phyloP scores from a whole-genome alignment of 2,888 invertebrate species.

The Polydrusus pterygomalis region DNA sequence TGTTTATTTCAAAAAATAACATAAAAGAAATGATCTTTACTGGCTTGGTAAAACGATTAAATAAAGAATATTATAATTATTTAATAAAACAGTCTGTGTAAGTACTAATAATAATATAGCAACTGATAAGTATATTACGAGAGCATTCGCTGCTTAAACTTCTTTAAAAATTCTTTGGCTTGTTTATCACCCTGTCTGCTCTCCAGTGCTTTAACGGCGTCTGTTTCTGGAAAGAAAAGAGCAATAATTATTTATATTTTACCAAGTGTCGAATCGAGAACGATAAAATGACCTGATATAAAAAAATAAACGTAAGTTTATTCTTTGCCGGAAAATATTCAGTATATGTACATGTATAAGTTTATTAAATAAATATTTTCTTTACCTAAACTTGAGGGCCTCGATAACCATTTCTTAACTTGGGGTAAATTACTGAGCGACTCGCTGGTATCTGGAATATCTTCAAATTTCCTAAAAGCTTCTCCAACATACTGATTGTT shows the following conservation, averaged over 20 bases:
- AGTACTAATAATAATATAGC: slow-evolving; percentile 20
- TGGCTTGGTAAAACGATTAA: slow-evolving; percentile 26
- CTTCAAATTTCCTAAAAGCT: slow-evolving; percentile 88
- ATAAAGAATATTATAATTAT: slow-evolving; percentile 19
- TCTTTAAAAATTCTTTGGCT: slow-evolving; percentile 92
- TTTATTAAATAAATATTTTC: no score
- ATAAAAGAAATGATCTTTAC: slow-evolving; percentile 5
- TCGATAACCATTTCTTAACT: slow-evolving; percentile 81
- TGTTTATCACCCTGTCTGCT: slow-evolving; percentile 90
- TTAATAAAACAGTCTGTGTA: slow-evolving; percentile 50
- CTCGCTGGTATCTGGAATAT: slow-evolving; percentile 79
- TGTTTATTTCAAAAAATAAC: slow-evolving; percentile 21
- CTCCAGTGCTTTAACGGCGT: slow-evolving; percentile 85
- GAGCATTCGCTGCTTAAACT: slow-evolving; percentile 79
- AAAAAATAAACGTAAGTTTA: no score
- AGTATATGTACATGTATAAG: no score
- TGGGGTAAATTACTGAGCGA: slow-evolving; percentile 81
- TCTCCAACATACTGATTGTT: slow-evolving; percentile 96
- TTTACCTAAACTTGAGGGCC: slow-evolving; percentile 73
- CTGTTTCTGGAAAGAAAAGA: slow-evolving; percentile 69
- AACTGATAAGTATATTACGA: slow-evolving; percentile 45
- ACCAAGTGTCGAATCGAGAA: no score
- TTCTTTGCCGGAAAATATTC: no score
- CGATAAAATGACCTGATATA: no score
- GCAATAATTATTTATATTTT: no score